A percentile compares a stretch with the other conserved stretches of the same genome.
These are phyloP conservation scores for Piaya cayana DNA, from an alignment of 2,113 vertebrate species.

Conservation along the genomic window DNA sequence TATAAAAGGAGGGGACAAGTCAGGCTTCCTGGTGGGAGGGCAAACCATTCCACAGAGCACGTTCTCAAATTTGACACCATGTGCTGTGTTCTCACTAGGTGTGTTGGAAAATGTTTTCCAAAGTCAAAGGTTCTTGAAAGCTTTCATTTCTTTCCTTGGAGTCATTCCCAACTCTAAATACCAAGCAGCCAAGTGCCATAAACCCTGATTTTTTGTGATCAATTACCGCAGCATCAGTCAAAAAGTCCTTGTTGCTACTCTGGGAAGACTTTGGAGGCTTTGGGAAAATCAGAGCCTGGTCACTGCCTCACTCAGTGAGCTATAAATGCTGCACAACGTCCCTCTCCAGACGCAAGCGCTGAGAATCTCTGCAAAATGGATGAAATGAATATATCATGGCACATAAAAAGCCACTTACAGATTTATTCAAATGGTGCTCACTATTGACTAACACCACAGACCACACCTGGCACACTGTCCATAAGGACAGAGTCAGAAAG, in stretches of 20 bases:
- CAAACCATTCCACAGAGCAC: neutral
- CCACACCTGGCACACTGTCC: neutral
- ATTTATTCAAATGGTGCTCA: neutral
- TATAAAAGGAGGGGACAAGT: neutral
- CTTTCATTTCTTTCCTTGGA: neutral
- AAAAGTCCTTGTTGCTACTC: neutral
- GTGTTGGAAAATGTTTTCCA: neutral
- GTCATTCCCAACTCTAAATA: neutral
- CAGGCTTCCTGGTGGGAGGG: neutral
- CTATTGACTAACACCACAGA: neutral
- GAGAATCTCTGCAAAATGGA: neutral
- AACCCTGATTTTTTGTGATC: neutral
- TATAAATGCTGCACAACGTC: neutral
- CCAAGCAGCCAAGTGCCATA: neutral
- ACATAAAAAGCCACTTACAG: neutral
- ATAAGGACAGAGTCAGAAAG: neutral
- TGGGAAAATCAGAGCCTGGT: neutral
- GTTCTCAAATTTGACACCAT: fast-evolving
- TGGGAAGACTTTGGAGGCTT: neutral
- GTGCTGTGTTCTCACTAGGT: neutral
- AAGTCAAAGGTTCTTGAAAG: neutral
- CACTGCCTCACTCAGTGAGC: neutral
- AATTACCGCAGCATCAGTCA: fast-evolving
- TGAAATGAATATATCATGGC: neutral
- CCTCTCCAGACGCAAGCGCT: neutral